Evolutionary conservation across 2,888 invertebrate genomes (phyloP).

Genomic region (Euplagia quadripunctaria): DNA sequence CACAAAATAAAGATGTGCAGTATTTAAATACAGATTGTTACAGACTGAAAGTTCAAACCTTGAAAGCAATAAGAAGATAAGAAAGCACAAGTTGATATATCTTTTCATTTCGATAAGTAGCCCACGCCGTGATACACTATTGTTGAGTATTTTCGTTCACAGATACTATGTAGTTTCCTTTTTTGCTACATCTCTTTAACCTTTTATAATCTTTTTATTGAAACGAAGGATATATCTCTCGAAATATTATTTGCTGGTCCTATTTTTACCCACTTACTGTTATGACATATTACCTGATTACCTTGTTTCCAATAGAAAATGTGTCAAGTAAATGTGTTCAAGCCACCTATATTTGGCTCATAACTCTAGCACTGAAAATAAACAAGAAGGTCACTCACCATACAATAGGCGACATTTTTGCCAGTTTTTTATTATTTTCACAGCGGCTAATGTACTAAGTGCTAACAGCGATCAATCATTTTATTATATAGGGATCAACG

Average conservation of each 20-base stretch:
- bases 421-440: constrained; percentile 59
- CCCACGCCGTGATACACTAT: neutral
- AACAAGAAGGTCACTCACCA: constrained; percentile 30
- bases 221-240: too few species aligned
- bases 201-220: neutral
- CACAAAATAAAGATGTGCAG: too few species aligned
- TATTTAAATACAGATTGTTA: too few species aligned
- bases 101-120: neutral
- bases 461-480: constrained; percentile 79
- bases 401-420: constrained; percentile 41
- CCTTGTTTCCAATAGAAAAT: constrained; percentile 8
- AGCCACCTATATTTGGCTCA: neutral
- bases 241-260: neutral
- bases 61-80: too few species aligned
- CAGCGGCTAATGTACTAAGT: constrained; percentile 71
- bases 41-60: too few species aligned
- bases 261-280: neutral
- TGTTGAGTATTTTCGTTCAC: neutral
- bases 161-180: neutral
- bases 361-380: constrained; percentile 2
- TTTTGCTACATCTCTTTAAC: neutral
- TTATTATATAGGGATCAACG: constrained; percentile 73
- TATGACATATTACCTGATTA: neutral
- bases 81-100: too few species aligned
- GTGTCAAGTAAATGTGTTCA: neutral